Base-by-base conservation (phyloP, 1,140 invertebrate genomes). In the Bombus turneri region DNA sequence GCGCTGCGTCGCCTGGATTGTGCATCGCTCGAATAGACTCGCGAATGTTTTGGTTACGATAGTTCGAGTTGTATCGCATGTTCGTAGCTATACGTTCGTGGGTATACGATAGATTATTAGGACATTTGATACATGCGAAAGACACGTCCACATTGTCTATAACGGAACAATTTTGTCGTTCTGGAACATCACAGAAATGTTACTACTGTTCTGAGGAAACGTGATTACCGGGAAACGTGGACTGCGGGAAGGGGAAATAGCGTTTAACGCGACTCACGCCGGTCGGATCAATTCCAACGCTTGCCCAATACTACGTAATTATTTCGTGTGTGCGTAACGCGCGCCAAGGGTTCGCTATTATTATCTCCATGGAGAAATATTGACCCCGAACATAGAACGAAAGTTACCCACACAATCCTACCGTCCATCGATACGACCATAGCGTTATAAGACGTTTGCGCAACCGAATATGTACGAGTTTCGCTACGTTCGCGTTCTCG, bases 311-410 rank as follows among this genome's bases (percentile, higher is more conserved):
- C 69, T 53, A 85, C 78, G 78, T 85, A 85, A 85, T 85, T 85
- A 85, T 85, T 85, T 81, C n/a, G 71, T 68, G 83, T 81, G 78
- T 74, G 78, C 66, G 75, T 79, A 76, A 79, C 71, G 78, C 83
- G 69, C 78, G 78, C 78, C 83, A 81, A 85, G 53, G 76, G 83
- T 81, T 71, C 59, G 78, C 83, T 85, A 81, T 85, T 85, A 73
- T 81, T 81, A 81, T 85, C 83, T 34, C 43, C 69, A 81, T 85
- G 78, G 83, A 84, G 83, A 85, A 85, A 77, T 84, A 84, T 84
- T 78, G 83, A 80, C 83, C 83, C 83, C 75, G 74, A 47, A 47
- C n/a, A 31, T 59, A 69, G 41, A 84, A 84, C 83, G 53, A 82
- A 75, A 74, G 39, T 57, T n/a, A n/a, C 53, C 13, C 28, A n/a